Percentiles rank a stretch among this genome's conserved stretches.
Evolutionary conservation across 2,113 vertebrate species (phyloP).

Genomic region (Onychostoma macrolepis): DNA sequence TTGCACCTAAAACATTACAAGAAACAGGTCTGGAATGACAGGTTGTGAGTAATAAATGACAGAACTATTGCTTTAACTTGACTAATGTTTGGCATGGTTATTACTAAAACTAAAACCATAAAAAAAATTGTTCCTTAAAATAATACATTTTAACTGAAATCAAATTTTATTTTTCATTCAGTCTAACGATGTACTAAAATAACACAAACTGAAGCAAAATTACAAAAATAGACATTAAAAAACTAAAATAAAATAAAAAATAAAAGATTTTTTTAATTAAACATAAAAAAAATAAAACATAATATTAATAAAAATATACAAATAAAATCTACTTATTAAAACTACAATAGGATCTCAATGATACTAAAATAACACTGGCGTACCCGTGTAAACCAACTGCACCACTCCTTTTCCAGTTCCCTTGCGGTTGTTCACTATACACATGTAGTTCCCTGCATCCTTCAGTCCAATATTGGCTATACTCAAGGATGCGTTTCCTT

Average conservation of each 20-base stretch:
- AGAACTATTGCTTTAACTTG: neutral
- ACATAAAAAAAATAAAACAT: neutral
- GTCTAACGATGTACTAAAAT: no score
- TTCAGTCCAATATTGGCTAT: slow-evolving; percentile 21
- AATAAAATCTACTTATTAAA: neutral
- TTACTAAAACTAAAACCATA: neutral
- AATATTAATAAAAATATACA: neutral
- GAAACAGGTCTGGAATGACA: neutral
- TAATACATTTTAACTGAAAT: no score
- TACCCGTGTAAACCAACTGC: slow-evolving; percentile 56
- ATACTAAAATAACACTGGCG: neutral
- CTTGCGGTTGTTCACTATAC: slow-evolving; percentile 40
- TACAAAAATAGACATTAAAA: neutral
- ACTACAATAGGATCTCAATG: neutral
- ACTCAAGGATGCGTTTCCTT: slow-evolving; percentile 57
- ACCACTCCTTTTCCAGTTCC: slow-evolving; percentile 40
- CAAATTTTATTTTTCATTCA: neutral
- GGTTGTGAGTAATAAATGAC: neutral
- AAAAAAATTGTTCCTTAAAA: no score
- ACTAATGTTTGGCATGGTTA: neutral
- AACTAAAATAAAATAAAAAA: neutral
- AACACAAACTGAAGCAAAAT: neutral
- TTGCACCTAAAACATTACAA: neutral
- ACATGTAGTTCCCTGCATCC: slow-evolving; percentile 52
- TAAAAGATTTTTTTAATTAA: neutral